phyloP scores from a whole-genome alignment of 2,797 vertebrate species.

The Nannoperca australis region DNA sequence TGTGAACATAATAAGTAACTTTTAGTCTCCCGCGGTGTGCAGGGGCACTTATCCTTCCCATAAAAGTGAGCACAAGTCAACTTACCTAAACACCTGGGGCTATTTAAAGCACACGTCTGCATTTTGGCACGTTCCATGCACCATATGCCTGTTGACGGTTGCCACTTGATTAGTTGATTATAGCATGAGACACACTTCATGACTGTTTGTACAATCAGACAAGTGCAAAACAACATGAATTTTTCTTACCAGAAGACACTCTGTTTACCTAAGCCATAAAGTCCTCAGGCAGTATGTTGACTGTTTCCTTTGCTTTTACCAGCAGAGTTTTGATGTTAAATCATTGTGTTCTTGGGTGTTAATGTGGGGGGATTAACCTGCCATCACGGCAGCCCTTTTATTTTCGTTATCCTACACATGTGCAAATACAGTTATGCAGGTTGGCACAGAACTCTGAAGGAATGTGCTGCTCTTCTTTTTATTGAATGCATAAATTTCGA shows the following conservation, averaged over 20 bases:
- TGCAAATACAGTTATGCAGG: conserved; percentile 70
- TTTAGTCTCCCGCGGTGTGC: conserved; percentile 31
- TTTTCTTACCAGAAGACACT: conserved; percentile 32
- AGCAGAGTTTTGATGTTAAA: conserved; percentile 63
- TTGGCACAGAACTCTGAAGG: conserved; percentile 72
- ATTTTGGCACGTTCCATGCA: conserved; percentile 47
- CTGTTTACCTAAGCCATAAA: conserved; percentile 58
- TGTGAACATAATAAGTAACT: conserved; percentile 41
- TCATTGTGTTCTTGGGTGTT: conserved; percentile 66
- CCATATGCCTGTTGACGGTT: conserved; percentile 35
- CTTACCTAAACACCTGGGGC: conserved; percentile 44
- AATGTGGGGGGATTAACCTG: conserved; percentile 69
- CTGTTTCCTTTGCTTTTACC: conserved; percentile 44
- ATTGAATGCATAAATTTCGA: conserved; percentile 77
- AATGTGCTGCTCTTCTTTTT: conserved; percentile 73
- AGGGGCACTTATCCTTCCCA: conserved; percentile 37
- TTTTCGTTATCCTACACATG: conserved; percentile 56
- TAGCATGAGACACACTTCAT: conserved; percentile 39
- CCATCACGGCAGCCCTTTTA: conserved; percentile 52
- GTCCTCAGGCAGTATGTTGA: conserved; percentile 45
- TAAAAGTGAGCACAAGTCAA: conserved; percentile 50
- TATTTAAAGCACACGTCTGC: conserved; percentile 53
- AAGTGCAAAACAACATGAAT: conserved; percentile 51
- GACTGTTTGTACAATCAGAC: conserved; percentile 60
- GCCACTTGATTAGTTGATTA: conserved; percentile 62